Percentiles rank a stretch among this genome's conserved stretches.
These are phyloP conservation scores for Gymnorhina tibicen DNA, from an alignment of 2,113 vertebrate species.

Conservation along the genomic window DNA sequence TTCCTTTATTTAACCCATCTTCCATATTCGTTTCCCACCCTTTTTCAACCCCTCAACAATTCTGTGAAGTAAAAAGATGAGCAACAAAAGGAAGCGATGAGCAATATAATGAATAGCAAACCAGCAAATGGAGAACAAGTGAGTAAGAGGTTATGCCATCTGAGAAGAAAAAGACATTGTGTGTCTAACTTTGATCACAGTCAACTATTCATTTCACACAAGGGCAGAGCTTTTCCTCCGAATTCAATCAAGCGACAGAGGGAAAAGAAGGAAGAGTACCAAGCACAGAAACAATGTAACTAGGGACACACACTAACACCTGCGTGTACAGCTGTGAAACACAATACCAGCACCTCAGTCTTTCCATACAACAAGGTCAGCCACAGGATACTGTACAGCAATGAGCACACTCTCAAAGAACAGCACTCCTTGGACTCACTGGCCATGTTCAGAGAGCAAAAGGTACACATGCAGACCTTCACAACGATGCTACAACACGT, in stretches of 20 bases:
- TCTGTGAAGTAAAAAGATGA: background rate
- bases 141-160: background rate
- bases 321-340: background rate
- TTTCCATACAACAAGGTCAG: background rate
- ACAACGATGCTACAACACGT: rapidly evolving
- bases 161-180: background rate
- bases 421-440: background rate
- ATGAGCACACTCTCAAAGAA: background rate
- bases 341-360: background rate
- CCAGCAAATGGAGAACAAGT: background rate
- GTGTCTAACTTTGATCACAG: background rate
- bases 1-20: background rate
- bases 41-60: background rate
- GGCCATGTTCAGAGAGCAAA: background rate
- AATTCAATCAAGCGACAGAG: background rate
- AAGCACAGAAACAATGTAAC: background rate
- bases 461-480: background rate
- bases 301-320: background rate
- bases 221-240: background rate
- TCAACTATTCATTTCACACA: background rate
- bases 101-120: background rate
- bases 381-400: background rate
- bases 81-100: background rate
- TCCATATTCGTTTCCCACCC: background rate
- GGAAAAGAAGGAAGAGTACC: background rate